A percentile compares a stretch with the other conserved stretches of the same genome.
Evolutionary conservation across 1,140 invertebrate species (phyloP).

Genomic region (Berghia stephanieae): DNA sequence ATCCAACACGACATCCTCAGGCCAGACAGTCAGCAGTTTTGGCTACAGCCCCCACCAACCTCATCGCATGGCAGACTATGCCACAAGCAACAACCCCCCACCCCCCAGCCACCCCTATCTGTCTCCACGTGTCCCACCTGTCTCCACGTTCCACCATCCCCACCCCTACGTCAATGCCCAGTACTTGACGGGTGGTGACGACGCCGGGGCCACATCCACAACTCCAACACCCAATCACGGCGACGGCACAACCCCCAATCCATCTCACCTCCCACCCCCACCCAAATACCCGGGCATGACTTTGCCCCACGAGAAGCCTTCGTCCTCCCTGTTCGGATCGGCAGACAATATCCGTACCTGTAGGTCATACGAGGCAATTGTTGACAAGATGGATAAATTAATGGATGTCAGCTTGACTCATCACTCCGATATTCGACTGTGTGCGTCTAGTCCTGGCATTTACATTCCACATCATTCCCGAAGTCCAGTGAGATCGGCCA

Average conservation of each 20-base stretch:
- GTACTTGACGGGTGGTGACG: conserved; percentile 28
- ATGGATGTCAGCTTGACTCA: no score
- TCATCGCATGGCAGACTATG: no score
- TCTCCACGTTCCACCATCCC: conserved; percentile 38
- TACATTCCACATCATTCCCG: conserved; percentile 9
- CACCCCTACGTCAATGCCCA: conserved; percentile 38
- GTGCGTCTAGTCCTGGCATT: conserved; percentile 27
- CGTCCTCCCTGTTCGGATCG: conserved; percentile 70
- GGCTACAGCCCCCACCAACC: no score
- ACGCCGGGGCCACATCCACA: background rate
- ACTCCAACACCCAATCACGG: background rate
- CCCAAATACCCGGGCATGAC: conserved; percentile 65
- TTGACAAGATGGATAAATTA: conserved; percentile 47
- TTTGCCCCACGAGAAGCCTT: conserved; percentile 62
- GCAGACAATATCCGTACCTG: conserved; percentile 63
- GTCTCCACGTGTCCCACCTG: conserved; percentile 26
- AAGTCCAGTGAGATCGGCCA: no score
- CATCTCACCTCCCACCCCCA: conserved; percentile 53
- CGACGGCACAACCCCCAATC: conserved; percentile 30
- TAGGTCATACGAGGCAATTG: conserved; percentile 52
- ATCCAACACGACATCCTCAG: conserved; percentile 12
- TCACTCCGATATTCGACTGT: conserved; percentile 47
- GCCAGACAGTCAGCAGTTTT: no score
- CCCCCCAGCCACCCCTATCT: conserved; percentile 19
- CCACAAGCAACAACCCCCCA: no score